Conservation (phyloP, 2,113 vertebrate genomes). For the Serinus canaria region DNA sequence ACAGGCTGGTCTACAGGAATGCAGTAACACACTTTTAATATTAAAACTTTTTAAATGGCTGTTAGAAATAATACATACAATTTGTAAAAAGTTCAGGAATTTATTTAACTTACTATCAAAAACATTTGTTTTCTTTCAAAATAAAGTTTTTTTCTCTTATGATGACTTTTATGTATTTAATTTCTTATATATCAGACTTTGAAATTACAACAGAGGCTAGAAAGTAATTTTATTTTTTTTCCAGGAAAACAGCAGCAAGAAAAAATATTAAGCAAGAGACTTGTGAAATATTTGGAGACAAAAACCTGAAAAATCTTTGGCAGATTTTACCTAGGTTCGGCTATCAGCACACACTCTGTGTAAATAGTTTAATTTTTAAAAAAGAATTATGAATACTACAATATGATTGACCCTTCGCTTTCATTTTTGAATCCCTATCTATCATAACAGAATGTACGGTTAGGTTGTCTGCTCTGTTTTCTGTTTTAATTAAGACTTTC, state of each 20-base stretch:
- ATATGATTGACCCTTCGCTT: neutral
- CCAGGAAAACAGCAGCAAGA: neutral
- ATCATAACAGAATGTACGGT: neutral
- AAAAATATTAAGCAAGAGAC: neutral
- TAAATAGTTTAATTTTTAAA: neutral
- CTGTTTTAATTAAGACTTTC: conserved; percentile 1
- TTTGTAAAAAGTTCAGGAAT: neutral
- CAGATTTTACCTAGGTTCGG: neutral
- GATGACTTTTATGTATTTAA: neutral
- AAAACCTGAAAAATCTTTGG: neutral
- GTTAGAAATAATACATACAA: neutral
- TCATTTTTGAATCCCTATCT: neutral
- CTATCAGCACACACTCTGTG: neutral
- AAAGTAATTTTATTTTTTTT: neutral
- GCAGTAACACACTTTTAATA: neutral
- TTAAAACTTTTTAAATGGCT: neutral
- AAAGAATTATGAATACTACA: neutral
- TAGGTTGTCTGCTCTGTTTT: neutral
- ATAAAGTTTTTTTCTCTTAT: neutral
- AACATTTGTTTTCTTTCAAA: neutral
- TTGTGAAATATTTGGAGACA: neutral
- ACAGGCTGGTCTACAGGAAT: neutral
- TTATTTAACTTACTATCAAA: neutral
- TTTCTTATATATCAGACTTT: neutral
- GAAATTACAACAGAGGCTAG: neutral